These are phyloP conservation scores for Cyprinus carpio DNA, from an alignment of 2,113 vertebrate genomes.

Conservation along the genomic window DNA sequence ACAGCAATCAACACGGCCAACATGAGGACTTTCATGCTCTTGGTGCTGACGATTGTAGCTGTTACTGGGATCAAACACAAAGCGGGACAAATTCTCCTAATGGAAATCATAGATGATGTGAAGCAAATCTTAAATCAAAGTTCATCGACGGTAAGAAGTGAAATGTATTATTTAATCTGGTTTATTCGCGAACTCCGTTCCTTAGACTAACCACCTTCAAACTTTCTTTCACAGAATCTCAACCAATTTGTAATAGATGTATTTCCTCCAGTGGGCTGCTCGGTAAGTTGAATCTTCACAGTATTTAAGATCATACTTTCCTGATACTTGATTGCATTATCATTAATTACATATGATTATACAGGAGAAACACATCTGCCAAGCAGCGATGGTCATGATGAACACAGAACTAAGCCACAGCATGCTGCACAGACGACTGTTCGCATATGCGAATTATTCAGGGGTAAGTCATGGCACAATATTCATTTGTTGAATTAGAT, in stretches of 20 bases:
- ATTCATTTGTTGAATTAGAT: too few species aligned
- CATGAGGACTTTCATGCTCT: constrained; percentile 36
- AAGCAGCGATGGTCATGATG: neutral
- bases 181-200: neutral
- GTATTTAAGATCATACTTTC: neutral
- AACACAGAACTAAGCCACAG: accelerated
- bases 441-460: neutral
- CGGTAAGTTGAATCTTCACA: neutral
- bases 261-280: accelerated
- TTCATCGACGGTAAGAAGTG: neutral
- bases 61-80: neutral
- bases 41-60: neutral
- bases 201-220: neutral
- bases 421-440: neutral
- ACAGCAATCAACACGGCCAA: neutral
- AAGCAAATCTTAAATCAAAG: accelerated
- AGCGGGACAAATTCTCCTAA: neutral
- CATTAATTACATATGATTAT: neutral
- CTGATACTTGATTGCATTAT: neutral
- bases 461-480: constrained; percentile 6
- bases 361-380: neutral
- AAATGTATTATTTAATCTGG: neutral
- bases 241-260: neutral
- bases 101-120: neutral
- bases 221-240: neutral